Evolutionary conservation across 2,113 vertebrate genomes (phyloP).

Genomic region (Ophthalmolycus amberensis): DNA sequence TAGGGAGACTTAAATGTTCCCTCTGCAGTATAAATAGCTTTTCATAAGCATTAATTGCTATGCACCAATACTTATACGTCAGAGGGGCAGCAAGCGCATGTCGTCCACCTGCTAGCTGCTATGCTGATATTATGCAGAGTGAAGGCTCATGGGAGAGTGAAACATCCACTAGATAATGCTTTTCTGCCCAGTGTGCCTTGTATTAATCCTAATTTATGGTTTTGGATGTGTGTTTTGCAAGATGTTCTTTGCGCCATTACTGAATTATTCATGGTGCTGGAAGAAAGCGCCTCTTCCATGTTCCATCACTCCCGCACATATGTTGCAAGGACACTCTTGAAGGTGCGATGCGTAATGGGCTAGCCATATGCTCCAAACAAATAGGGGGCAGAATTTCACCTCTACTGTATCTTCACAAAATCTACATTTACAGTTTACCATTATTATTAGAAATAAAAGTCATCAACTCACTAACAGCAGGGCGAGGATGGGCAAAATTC

Average conservation of each 20-base stretch:
- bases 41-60: conserved; percentile 42
- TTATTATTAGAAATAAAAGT: no score
- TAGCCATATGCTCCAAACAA: neutral
- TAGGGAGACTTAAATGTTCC: conserved; percentile 43
- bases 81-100: neutral
- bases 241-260: neutral
- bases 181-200: conserved; percentile 9
- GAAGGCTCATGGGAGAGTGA: conserved; percentile 24
- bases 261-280: conserved; percentile 13
- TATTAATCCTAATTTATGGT: conserved; percentile 4
- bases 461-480: no score
- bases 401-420: neutral
- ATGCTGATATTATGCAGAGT: conserved; percentile 29
- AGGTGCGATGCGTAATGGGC: neutral
- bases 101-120: conserved; percentile 42
- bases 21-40: conserved; percentile 37
- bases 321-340: neutral
- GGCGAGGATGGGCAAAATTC: no score
- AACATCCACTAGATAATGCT: conserved; percentile 5
- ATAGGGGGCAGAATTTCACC: neutral
- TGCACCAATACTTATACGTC: conserved; percentile 12
- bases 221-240: conserved; percentile 6
- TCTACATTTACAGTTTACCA: neutral
- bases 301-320: neutral
- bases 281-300: neutral